Conservation (phyloP, 2,113 vertebrate genomes). For the Carassius gibelio region DNA sequence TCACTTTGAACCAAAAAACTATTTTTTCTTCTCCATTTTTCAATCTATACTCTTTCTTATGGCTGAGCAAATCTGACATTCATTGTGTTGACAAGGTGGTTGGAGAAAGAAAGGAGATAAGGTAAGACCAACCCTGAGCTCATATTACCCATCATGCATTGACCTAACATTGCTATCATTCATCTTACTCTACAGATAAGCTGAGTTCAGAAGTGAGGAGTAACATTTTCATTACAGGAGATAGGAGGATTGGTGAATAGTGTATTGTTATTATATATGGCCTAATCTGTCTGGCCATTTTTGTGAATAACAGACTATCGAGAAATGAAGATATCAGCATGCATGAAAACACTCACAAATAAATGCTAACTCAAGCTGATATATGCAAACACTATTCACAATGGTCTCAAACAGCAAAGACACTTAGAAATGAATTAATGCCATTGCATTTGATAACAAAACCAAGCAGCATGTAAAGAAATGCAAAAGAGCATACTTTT, state of each 20-base stretch:
- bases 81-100: background rate
- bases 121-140: constrained; percentile 2
- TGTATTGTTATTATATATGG: background rate
- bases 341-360: background rate
- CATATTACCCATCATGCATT: constrained; percentile 9
- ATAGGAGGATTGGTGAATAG: background rate
- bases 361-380: background rate
- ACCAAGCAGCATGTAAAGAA: background rate
- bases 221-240: background rate
- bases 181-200: constrained; percentile 8
- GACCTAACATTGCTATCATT: background rate
- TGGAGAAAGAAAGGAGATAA: background rate
- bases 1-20: no score
- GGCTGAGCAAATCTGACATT: background rate
- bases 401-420: no score
- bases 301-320: background rate
- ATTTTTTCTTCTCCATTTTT: background rate
- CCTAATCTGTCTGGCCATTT: background rate
- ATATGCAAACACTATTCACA: background rate
- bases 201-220: background rate
- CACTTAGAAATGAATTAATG: background rate
- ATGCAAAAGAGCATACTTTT: background rate
- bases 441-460: background rate
- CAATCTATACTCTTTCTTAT: background rate
- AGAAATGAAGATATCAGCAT: background rate